Evolutionary conservation across 2,113 vertebrate genomes (phyloP), one percentile per base, ranked within the genome.

Genomic region (Coptodon rendalli): DNA sequence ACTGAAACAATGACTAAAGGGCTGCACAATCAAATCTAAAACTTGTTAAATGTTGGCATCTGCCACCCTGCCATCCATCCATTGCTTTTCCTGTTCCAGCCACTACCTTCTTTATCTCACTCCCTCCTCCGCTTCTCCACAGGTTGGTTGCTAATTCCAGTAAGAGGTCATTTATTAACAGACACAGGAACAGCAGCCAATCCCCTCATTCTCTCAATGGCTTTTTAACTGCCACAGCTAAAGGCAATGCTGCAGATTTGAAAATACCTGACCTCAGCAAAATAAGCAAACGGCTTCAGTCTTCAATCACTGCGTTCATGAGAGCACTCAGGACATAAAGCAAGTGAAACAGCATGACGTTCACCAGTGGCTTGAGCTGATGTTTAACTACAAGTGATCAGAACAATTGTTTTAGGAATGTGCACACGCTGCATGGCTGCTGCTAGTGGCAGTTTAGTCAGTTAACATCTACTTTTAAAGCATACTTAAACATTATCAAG

Each of bases 151-250:
- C 93, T 95, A 95, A 96, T 95, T 95, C 93, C 93, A 91, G 91
- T 95, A 95, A 96, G 93, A 96, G 95, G 93, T 93, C 92, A 94
- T 96, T 95, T 93, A 95, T 96, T 95, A 94, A 86, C 80, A 71
- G 91, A 90, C 87, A 59, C 89, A 14, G 86, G 78, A 86, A 81
- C 43, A 71, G 87, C 86, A 89, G 81, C 93, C 88, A 85, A 90
- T 80, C 84, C 83, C 80, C 87, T 94, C 89, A 89, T 94, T 94
- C 92, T 86, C 92, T 93, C 94, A 92, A 95, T 93, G 93, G 90
- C 87, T 93, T 93, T 94, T 95, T 93, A 95, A 95, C 93, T 87
- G 89, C 90, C 83, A 57, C 63, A 14, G 90, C 87, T 79, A 88
- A 91, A 87, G 76, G 86, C 88, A 80, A 71, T 3, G 50, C 78